These are phyloP conservation scores for Arothron firmamentum DNA, from an alignment of 2,113 vertebrate genomes.

Conservation along the genomic window DNA sequence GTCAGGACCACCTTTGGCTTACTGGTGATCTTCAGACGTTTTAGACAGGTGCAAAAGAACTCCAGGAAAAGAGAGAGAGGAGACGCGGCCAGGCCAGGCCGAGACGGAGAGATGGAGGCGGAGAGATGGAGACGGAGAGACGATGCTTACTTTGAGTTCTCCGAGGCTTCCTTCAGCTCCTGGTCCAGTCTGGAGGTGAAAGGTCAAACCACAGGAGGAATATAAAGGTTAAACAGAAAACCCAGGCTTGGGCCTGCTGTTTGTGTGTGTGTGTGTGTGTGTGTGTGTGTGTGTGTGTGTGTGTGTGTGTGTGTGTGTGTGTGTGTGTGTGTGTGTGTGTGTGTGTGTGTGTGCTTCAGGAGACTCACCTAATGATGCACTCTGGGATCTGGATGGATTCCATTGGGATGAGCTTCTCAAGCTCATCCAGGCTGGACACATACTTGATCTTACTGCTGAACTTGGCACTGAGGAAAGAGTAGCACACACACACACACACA, in stretches of 20 bases:
- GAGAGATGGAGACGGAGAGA: slow-evolving; percentile 15
- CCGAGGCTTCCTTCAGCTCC: slow-evolving; percentile 86
- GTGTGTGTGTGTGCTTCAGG: neutral
- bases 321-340: neutral
- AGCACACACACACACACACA: slow-evolving; percentile 10
- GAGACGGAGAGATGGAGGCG: too few species aligned
- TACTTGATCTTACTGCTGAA: slow-evolving; percentile 98
- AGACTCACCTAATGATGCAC: slow-evolving; percentile 90
- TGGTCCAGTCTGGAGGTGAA: slow-evolving; percentile 85
- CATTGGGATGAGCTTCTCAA: slow-evolving; percentile 90
- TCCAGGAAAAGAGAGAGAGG: slow-evolving; percentile 14
- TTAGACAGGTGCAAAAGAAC: slow-evolving; percentile 3
- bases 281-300: neutral
- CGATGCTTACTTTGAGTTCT: slow-evolving; percentile 84
- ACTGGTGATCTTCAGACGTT: slow-evolving; percentile 2
- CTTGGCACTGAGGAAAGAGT: slow-evolving; percentile 80
- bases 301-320: neutral
- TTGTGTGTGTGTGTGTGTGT: neutral
- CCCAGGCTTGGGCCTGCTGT: neutral
- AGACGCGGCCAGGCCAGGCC: neutral
- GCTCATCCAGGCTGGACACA: slow-evolving; percentile 85
- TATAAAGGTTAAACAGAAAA: slow-evolving; percentile 14
- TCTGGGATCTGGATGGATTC: slow-evolving; percentile 93
- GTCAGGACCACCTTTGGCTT: slow-evolving; percentile 35
- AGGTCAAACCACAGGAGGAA: slow-evolving; percentile 47